Percentiles rank a stretch among this genome's conserved stretches.
Evolutionary conservation across 2,113 vertebrate genomes (phyloP).

Genomic region (Plectropomus leopardus): DNA sequence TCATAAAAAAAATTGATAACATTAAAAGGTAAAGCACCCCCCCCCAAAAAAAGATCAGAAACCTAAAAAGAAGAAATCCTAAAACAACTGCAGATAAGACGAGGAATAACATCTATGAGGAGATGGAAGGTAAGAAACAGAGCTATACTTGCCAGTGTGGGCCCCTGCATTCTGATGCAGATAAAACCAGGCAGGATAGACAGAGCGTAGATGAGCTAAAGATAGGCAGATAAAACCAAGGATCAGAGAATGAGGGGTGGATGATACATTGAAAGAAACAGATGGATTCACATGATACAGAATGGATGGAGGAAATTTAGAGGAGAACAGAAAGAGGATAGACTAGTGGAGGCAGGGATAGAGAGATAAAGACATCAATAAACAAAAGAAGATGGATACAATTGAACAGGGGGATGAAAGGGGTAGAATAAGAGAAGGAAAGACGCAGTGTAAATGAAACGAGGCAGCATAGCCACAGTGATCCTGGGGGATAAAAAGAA

Average conservation of each 20-base stretch:
- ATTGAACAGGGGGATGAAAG: background rate
- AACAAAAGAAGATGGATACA: slow-evolving; percentile 25
- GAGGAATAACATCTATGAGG: slow-evolving; percentile 4
- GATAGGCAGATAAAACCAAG: slow-evolving; percentile 54
- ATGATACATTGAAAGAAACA: slow-evolving; percentile 38
- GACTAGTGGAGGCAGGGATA: slow-evolving; percentile 1
- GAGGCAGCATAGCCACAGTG: background rate
- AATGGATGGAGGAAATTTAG: slow-evolving; percentile 10
- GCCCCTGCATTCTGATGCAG: slow-evolving; percentile 33
- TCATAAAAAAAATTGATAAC: background rate
- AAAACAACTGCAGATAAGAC: slow-evolving; percentile 24
- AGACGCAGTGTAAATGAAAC: slow-evolving; percentile 12
- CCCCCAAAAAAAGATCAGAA: slow-evolving; percentile 17
- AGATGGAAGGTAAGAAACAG: slow-evolving; percentile 27
- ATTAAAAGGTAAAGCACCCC: slow-evolving; percentile 32
- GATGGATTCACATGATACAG: slow-evolving; percentile 33
- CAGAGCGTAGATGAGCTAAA: slow-evolving; percentile 46
- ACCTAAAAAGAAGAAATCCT: slow-evolving; percentile 16
- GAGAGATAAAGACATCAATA: slow-evolving; percentile 9
- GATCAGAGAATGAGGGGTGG: slow-evolving; percentile 27
- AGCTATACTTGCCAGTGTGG: slow-evolving; percentile 17
- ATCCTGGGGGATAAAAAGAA: slow-evolving; percentile 6
- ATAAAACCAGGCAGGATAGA: slow-evolving; percentile 39
- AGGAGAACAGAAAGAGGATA: slow-evolving; percentile 6
- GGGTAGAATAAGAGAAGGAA: background rate